Evolutionary conservation across 2,113 vertebrate species (phyloP).

Genomic region (Prochilodus magdalenae): DNA sequence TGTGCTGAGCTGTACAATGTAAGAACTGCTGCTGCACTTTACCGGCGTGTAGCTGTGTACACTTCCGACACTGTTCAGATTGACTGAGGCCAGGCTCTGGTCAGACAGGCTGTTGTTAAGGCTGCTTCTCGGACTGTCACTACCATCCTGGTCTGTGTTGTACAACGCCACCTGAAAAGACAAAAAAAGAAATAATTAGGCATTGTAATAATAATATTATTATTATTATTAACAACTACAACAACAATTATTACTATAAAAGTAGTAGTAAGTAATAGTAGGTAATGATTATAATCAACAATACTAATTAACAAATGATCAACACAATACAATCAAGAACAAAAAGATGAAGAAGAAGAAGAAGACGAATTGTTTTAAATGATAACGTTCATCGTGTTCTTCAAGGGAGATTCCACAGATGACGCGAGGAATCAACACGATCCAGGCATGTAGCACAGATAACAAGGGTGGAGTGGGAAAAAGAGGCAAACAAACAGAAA

Average conservation of each 20-base stretch:
- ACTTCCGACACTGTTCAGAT: constrained; percentile 91
- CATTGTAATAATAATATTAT: too few species aligned
- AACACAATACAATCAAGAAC: not conserved
- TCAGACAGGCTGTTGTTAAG: constrained; percentile 96
- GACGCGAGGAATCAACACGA: not conserved
- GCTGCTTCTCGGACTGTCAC: constrained; percentile 93
- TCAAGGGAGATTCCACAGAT: not conserved
- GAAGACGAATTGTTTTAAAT: not conserved
- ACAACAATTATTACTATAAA: too few species aligned
- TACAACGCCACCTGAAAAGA: constrained; percentile 87
- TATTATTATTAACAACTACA: too few species aligned
- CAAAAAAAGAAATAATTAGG: not conserved
- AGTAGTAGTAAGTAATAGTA: too few species aligned
- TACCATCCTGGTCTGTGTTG: constrained; percentile 91
- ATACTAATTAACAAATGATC: too few species aligned
- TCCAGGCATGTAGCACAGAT: not conserved
- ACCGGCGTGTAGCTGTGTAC: constrained; percentile 91
- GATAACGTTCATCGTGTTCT: not conserved
- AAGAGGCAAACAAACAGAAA: constrained; percentile 33
- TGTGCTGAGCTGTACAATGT: not conserved
- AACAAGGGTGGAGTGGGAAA: constrained; percentile 8
- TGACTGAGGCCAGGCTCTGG: constrained; percentile 91
- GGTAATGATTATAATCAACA: too few species aligned
- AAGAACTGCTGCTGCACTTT: constrained; percentile 56
- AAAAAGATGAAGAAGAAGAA: not conserved